Conservation (phyloP, 1,140 invertebrate genomes). For the Drosophila chauvacae region DNA sequence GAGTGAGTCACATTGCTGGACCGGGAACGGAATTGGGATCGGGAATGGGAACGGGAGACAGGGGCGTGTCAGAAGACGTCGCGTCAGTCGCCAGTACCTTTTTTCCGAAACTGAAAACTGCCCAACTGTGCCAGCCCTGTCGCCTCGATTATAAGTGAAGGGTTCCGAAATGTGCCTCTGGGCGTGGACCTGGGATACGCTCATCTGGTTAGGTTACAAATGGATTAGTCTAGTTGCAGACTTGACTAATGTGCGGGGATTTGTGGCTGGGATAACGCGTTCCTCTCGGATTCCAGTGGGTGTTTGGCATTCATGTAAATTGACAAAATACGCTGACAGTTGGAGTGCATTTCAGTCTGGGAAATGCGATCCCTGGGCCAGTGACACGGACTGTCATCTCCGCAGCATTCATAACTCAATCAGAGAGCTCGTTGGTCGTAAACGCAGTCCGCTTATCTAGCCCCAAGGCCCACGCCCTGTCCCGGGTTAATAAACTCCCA, state of each 20-base stretch:
- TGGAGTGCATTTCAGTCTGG: conserved; percentile 7
- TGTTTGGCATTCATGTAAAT: conserved; percentile 48
- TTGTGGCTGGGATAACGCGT: conserved; percentile 17
- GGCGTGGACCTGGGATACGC: conserved; percentile 52
- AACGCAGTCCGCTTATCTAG: conserved; percentile 46
- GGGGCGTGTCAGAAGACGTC: conserved; percentile 75
- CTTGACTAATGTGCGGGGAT: conserved; percentile 64
- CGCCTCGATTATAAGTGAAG: conserved; percentile 39
- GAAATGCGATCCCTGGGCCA: conserved; percentile 18
- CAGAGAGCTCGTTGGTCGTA: conserved; percentile 46
- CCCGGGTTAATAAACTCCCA: conserved; percentile 68
- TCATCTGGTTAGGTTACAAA: conserved; percentile 57
- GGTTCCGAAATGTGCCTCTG: conserved; percentile 25
- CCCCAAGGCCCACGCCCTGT: conserved; percentile 21
- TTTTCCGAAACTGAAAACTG: conserved; percentile 34
- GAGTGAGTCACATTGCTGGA: conserved; percentile 53
- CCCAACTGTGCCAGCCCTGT: conserved; percentile 56
- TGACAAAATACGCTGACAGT: conserved; percentile 39
- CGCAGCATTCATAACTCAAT: conserved; percentile 71
- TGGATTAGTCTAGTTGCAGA: conserved; percentile 55
- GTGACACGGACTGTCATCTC: conserved; percentile 33
- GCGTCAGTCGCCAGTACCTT: conserved; percentile 61
- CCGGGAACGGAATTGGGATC: conserved; percentile 52
- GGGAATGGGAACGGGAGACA: conserved; percentile 62
- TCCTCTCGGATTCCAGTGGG: conserved; percentile 21